phyloP scores from a whole-genome alignment of 2,888 invertebrate species.

The Corbicula japonica region DNA sequence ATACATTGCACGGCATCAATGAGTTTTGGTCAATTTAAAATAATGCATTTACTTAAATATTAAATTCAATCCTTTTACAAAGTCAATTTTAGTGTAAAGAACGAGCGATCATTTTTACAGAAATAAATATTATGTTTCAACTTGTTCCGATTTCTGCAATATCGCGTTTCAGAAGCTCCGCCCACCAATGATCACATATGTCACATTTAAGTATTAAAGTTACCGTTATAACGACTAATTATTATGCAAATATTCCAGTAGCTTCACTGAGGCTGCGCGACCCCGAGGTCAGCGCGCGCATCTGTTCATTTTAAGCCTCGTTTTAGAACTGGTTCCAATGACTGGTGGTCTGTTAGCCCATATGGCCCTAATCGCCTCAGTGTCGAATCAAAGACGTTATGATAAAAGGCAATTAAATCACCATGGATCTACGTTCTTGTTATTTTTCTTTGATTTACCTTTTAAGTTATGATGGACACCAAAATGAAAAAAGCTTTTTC shows the following conservation, averaged over 20 bases:
- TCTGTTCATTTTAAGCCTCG: slow-evolving; percentile 57
- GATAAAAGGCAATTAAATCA: too few relatives aligned
- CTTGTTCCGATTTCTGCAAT: slow-evolving; percentile 21
- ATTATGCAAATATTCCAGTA: slow-evolving; percentile 65
- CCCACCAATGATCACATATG: slow-evolving; percentile 57
- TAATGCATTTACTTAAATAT: too few relatives aligned
- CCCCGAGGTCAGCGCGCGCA: slow-evolving; percentile 53
- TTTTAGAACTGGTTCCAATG: slow-evolving; percentile 22
- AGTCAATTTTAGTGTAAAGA: too few relatives aligned
- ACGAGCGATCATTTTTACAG: too few relatives aligned
- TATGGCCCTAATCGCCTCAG: slow-evolving; percentile 31
- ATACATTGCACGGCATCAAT: too few relatives aligned
- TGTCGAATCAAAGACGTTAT: too few relatives aligned
- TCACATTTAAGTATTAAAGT: slow-evolving; percentile 45
- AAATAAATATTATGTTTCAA: slow-evolving; percentile 38
- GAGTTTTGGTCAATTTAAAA: too few relatives aligned
- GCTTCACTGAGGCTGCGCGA: slow-evolving; percentile 49
- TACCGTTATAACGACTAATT: slow-evolving; percentile 58
- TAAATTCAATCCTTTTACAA: too few relatives aligned
- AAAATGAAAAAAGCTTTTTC: too few relatives aligned
- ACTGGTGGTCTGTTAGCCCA: slow-evolving; percentile 23
- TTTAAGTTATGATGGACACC: too few relatives aligned
- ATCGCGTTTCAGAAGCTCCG: slow-evolving; percentile 30
- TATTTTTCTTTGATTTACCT: too few relatives aligned
- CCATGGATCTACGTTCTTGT: too few relatives aligned